Percentiles rank a stretch among this genome's conserved stretches.
These are phyloP conservation scores for Zaprionus vittiger DNA, from an alignment of 1,140 invertebrate genomes.

Conservation along the genomic window DNA sequence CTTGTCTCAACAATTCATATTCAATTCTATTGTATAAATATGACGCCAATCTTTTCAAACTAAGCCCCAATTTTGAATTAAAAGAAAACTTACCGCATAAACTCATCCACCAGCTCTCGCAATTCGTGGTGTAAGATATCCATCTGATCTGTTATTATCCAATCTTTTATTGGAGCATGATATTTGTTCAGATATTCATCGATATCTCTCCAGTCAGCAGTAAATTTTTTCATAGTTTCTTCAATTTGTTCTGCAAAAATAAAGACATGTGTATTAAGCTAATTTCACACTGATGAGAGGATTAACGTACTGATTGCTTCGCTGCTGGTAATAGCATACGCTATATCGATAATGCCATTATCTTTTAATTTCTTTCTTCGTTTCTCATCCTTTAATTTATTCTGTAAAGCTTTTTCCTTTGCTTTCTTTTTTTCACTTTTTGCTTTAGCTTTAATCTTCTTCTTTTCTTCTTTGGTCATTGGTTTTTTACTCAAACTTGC, in stretches of 20 bases:
- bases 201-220: constrained; percentile 84
- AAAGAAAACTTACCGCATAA: constrained; percentile 84
- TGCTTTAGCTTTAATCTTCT: constrained; percentile 64
- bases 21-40: constrained; percentile 84
- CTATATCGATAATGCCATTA: constrained; percentile 78
- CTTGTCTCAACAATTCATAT: constrained; percentile 85
- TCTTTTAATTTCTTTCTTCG: constrained; percentile 69
- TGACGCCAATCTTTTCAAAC: neutral
- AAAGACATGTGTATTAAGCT: neutral
- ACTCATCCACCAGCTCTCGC: constrained; percentile 85
- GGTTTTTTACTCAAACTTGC: constrained; percentile 75
- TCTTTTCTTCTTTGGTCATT: constrained; percentile 73
- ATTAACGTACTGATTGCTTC: constrained; percentile 59
- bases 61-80: neutral
- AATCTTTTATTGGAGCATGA: constrained; percentile 84
- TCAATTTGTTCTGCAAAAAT: constrained; percentile 69
- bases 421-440: constrained; percentile 62
- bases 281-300: neutral
- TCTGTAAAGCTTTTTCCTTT: constrained; percentile 59
- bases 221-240: constrained; percentile 83
- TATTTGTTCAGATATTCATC: constrained; percentile 84
- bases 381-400: constrained; percentile 75
- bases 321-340: constrained; percentile 49
- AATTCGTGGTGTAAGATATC: constrained; percentile 86
- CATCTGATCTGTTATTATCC: constrained; percentile 85